Percentiles rank a stretch among this genome's conserved stretches.
Conservation (phyloP, 1,140 invertebrate genomes). For the Lepidurus arcticus region DNA sequence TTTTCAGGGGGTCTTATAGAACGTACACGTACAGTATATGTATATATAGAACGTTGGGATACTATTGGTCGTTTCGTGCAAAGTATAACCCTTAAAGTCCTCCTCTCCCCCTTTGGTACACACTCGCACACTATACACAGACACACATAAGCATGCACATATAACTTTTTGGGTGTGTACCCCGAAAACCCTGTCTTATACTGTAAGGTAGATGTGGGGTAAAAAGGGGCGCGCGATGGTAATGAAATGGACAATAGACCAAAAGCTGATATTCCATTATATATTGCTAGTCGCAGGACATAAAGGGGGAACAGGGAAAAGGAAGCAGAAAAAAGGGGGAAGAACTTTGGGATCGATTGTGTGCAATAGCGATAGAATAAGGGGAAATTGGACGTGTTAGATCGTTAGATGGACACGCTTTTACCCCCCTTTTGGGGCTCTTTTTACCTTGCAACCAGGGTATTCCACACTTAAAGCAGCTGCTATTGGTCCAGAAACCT, state of each 20-base stretch:
- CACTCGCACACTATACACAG: background rate
- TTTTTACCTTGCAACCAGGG: conserved; percentile 8
- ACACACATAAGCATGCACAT: background rate
- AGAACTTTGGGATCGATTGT: conserved; percentile 5
- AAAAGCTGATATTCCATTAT: conserved; percentile 11
- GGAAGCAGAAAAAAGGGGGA: background rate
- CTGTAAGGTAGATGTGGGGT: background rate
- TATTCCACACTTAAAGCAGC: background rate
- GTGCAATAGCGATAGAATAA: conserved; percentile 14
- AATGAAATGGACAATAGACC: conserved; percentile 16
- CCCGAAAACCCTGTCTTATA: too few relatives aligned
- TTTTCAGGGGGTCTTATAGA: background rate
- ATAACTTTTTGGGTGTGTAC: too few relatives aligned
- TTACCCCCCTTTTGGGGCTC: background rate
- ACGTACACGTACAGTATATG: background rate
- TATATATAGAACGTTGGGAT: background rate
- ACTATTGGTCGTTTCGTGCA: conserved; percentile 21
- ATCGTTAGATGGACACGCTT: background rate
- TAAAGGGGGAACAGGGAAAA: background rate
- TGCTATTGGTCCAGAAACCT: background rate
- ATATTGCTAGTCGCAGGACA: background rate
- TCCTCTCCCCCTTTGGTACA: background rate
- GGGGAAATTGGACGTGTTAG: conserved; percentile 17
- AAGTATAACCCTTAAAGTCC: conserved; percentile 1
- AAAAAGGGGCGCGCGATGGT: conserved; percentile 18